Evolutionary conservation across 2,797 vertebrate species (phyloP), one percentile per base, ranked within the genome.

Genomic region (Macropodus opercularis): DNA sequence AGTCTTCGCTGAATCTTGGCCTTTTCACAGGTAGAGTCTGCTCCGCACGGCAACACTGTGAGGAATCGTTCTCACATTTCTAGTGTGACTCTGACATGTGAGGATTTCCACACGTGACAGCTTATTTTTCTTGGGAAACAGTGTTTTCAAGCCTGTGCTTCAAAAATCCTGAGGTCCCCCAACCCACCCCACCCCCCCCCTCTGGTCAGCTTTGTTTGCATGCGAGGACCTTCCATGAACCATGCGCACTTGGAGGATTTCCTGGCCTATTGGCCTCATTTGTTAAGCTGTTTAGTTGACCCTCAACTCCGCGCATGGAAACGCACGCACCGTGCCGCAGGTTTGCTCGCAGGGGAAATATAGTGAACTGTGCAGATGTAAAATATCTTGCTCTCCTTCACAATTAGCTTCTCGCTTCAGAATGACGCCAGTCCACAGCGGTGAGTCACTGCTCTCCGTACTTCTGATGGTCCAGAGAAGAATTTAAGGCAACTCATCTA

Each of bases 211-310:
- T 80, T 73, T 75, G 63, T 61, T 51, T 74, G 63, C 58, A 36
- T 32, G 60, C 50, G 59, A 72, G 32, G 13, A 34, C 49, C 62
- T 55, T 75, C 26, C 40, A 73, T 54, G 26, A 63, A 41, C 31
- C 63, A 63, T 66, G 67, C 80, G 80, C 77, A 79, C 61, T 54
- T 43, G 61, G 21, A 79, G 77, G 80, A 84, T 81, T 79, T 88
- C 70, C 83, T 80, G 75, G 35, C 70, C 74, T 10, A 18, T 15
- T 80, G 77, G 54, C 75, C 78, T 81, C 77, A 63, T 79, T 79
- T 81, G 39, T 69, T 59, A 63, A 41, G 59, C 73, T 72, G 47
- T 81, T 85, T 84, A 72, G 66, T 57, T 80, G 63, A 77, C 78
- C 71, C 34, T 27, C 22, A 46, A 54, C 64, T 55, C 32, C 6